A percentile compares a stretch with the other conserved stretches of the same genome.
Evolutionary conservation across 2,113 vertebrate species (phyloP).

Genomic region (Microcebus griseorufus): DNA sequence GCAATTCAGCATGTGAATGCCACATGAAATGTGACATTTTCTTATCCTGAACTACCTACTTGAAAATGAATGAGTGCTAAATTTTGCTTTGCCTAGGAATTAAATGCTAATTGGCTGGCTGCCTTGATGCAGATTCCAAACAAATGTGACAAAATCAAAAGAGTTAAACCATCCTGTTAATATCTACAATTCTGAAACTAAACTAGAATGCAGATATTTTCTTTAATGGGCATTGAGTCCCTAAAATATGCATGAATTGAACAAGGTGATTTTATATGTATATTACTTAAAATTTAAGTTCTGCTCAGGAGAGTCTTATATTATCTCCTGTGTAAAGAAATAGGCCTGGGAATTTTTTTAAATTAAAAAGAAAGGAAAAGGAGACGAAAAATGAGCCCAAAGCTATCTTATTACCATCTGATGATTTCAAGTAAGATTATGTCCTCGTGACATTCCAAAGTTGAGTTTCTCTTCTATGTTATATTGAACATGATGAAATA

Average conservation of each 20-base stretch:
- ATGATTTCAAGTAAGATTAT: background rate
- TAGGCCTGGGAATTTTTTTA: background rate
- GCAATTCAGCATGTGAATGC: constrained; percentile 50
- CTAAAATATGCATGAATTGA: background rate
- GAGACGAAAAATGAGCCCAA: background rate
- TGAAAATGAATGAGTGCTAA: constrained; percentile 61
- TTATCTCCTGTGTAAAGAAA: background rate
- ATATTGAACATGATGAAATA: background rate
- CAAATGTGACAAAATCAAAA: constrained; percentile 26
- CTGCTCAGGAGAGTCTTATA: background rate
- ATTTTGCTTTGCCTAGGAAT: constrained; percentile 65
- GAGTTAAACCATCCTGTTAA: background rate
- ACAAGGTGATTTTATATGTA: background rate
- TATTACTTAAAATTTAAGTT: background rate
- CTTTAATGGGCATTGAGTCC: background rate
- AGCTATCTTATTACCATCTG: background rate
- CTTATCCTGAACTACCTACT: constrained; percentile 50
- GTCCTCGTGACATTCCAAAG: background rate
- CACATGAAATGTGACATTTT: constrained; percentile 43
- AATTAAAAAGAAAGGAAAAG: background rate
- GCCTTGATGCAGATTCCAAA: constrained; percentile 21
- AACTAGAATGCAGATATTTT: background rate
- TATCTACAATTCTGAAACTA: constrained; percentile 1
- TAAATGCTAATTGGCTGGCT: constrained; percentile 50
- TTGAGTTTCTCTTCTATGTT: background rate